Conservation (phyloP, 2,888 invertebrate genomes). For the Drosophila robusta region DNA sequence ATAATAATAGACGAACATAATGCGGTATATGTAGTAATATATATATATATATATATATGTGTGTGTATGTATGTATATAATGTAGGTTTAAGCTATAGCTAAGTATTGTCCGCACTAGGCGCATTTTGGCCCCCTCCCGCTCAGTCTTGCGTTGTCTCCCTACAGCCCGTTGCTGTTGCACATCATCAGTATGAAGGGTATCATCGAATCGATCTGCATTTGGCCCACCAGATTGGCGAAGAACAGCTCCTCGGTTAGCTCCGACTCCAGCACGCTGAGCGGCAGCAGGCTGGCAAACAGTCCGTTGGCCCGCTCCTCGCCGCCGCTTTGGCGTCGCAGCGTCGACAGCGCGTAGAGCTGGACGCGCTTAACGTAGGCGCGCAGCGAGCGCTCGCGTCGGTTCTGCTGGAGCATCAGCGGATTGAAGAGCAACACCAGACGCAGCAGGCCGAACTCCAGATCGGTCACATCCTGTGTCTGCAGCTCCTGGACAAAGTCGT, state of each 20-base stretch:
- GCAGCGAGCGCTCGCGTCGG: slow-evolving; percentile 76
- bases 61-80: slow-evolving; percentile 24
- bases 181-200: slow-evolving; percentile 93
- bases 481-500: slow-evolving; percentile 92
- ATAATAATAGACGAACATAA: not conserved
- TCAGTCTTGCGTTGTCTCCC: slow-evolving; percentile 65
- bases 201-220: slow-evolving; percentile 97
- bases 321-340: slow-evolving; percentile 66
- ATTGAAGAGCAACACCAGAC: slow-evolving; percentile 93
- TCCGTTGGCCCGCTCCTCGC: slow-evolving; percentile 86
- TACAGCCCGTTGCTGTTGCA: slow-evolving; percentile 77
- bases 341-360: slow-evolving; percentile 79
- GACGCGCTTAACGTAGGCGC: slow-evolving; percentile 78
- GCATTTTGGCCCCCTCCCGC: slow-evolving; percentile 34
- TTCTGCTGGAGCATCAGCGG: slow-evolving; percentile 87
- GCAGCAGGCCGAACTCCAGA: slow-evolving; percentile 94
- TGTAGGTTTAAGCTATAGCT: slow-evolving; percentile 46
- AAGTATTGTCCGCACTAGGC: slow-evolving; percentile 73
- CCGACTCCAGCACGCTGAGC: slow-evolving; percentile 89
- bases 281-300: slow-evolving; percentile 88
- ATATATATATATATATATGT: slow-evolving; percentile 15
- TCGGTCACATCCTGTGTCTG: slow-evolving; percentile 91
- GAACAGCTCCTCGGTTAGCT: slow-evolving; percentile 95
- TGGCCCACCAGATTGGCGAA: slow-evolving; percentile 96
- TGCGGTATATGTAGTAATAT: slow-evolving; percentile 9